Percentiles rank a stretch among this genome's conserved stretches.
Conservation (phyloP, 2,113 vertebrate genomes). For the Caranx melampygus region DNA sequence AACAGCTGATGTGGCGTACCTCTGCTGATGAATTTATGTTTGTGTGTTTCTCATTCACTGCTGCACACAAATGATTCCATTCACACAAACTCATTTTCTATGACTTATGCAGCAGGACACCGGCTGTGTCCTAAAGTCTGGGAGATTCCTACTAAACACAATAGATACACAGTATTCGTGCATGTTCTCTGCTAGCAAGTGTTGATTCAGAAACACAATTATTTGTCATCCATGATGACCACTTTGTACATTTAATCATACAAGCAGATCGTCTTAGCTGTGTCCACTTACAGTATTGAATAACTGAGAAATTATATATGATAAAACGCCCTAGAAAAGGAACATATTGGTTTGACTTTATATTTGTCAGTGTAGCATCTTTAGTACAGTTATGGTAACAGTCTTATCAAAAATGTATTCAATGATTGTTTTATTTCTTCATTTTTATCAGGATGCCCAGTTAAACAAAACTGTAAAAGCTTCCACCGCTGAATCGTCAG, state of each 20-base stretch:
- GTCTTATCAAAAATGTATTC: not conserved
- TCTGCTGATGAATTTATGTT: not conserved
- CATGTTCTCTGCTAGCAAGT: no score
- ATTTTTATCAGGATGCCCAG: slow-evolving; percentile 59
- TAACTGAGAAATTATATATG: no score
- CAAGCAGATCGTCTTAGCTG: no score
- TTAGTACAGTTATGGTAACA: no score
- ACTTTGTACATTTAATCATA: no score
- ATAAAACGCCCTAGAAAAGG: no score
- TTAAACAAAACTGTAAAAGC: slow-evolving; percentile 32
- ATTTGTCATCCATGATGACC: no score
- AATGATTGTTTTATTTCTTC: slow-evolving; percentile 1
- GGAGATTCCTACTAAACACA: not conserved
- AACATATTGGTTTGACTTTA: no score
- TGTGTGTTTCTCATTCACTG: not conserved
- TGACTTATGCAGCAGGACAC: not conserved
- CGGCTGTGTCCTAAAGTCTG: not conserved
- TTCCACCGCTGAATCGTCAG: slow-evolving; percentile 12
- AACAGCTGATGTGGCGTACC: not conserved
- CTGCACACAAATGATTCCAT: not conserved
- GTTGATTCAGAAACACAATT: no score
- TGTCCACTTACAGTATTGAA: no score
- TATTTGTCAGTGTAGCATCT: no score
- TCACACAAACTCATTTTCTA: not conserved
- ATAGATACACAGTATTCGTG: no score